Evolutionary conservation across 2,888 invertebrate species (phyloP).

Genomic region (Epiblema foenella): DNA sequence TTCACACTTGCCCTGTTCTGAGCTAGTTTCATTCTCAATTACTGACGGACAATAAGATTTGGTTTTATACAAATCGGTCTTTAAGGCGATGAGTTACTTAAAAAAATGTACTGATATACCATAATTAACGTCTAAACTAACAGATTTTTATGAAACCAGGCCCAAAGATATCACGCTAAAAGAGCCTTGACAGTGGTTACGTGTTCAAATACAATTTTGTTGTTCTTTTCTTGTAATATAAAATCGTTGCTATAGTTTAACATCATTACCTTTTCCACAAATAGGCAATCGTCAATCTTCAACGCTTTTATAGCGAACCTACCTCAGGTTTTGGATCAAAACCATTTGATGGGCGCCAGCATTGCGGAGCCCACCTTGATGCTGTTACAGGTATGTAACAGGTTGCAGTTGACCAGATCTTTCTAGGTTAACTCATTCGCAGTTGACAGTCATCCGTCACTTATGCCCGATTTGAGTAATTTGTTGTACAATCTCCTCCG

Average conservation of each 20-base stretch:
- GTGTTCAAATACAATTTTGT: too few species aligned
- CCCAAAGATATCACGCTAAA: too few species aligned
- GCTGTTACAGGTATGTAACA: slow-evolving; percentile 64
- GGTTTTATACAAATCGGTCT: too few species aligned
- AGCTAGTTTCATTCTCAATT: too few species aligned
- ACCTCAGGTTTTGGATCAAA: slow-evolving; percentile 97
- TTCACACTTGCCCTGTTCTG: too few species aligned
- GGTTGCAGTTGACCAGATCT: background rate
- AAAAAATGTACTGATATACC: too few species aligned
- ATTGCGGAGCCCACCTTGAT: slow-evolving; percentile 93
- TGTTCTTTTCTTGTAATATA: too few species aligned
- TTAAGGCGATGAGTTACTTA: too few species aligned
- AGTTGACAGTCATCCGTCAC: background rate
- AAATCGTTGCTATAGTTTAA: background rate
- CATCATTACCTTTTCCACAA: slow-evolving; percentile 42
- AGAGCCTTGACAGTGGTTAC: background rate
- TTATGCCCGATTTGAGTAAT: too few species aligned
- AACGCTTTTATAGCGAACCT: slow-evolving; percentile 97
- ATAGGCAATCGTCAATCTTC: slow-evolving; percentile 95
- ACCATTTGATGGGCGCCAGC: slow-evolving; percentile 96
- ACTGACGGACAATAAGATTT: background rate
- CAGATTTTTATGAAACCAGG: too few species aligned
- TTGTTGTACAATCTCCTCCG: too few species aligned
- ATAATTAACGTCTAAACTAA: too few species aligned
- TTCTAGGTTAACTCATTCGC: background rate